A percentile compares a stretch with the other conserved stretches of the same genome.
These are phyloP conservation scores for Thymelicus lineola DNA, from an alignment of 2,888 invertebrate genomes.

Conservation along the genomic window DNA sequence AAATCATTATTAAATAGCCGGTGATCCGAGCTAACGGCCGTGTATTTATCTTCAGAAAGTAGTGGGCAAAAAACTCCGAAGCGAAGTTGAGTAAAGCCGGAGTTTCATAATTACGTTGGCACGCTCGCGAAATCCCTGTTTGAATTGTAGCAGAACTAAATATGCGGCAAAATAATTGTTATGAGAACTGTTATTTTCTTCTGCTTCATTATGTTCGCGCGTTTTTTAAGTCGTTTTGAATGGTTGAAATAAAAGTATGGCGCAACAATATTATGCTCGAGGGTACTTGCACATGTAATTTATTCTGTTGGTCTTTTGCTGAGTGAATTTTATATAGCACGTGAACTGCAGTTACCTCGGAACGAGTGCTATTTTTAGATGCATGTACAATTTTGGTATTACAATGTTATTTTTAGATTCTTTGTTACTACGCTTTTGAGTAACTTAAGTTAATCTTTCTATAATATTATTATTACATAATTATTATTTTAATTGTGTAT, in stretches of 20 bases:
- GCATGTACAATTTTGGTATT: constrained; percentile 9
- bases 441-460: no score
- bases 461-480: no score
- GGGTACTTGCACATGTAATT: constrained; percentile 38
- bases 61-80: constrained; percentile 8
- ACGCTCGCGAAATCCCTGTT: constrained; percentile 30
- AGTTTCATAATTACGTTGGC: constrained; percentile 36
- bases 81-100: constrained; percentile 16
- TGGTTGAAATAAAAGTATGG: constrained; percentile 32
- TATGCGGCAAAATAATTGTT: constrained; percentile 34
- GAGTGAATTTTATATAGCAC: constrained; percentile 19
- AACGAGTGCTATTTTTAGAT: constrained; percentile 11
- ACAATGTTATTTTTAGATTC: not conserved
- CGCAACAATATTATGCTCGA: constrained; percentile 32
- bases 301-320: constrained; percentile 37
- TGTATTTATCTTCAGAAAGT: constrained; percentile 17
- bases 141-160: constrained; percentile 35
- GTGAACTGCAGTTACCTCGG: constrained; percentile 28
- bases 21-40: constrained; percentile 5
- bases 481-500: no score
- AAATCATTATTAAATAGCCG: constrained; percentile 9
- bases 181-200: constrained; percentile 35
- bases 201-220: constrained; percentile 37
- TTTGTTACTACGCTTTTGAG: not conserved
- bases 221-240: constrained; percentile 35